Conservation (phyloP, 2,113 vertebrate species). For the Malurus cyaneus region DNA sequence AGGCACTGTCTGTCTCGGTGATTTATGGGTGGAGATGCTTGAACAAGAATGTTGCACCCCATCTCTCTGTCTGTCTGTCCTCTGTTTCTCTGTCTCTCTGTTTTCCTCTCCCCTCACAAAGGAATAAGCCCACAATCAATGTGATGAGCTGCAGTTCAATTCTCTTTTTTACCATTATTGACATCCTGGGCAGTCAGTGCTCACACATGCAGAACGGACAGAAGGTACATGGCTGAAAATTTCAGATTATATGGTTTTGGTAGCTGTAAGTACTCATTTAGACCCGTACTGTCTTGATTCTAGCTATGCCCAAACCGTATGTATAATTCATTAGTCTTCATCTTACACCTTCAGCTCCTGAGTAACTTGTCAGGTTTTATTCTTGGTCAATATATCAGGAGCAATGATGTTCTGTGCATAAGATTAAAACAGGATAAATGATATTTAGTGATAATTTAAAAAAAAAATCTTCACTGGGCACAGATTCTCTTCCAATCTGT, state of each 20-base stretch:
- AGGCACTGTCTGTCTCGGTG: neutral
- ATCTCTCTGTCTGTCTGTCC: neutral
- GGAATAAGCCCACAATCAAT: neutral
- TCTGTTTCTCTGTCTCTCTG: neutral
- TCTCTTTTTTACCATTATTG: neutral
- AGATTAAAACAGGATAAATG: slow-evolving; percentile 21
- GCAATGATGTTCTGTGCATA: neutral
- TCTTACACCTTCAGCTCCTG: neutral
- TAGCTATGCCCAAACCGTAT: neutral
- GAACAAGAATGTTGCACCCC: neutral
- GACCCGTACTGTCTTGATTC: neutral
- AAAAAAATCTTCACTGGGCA: slow-evolving; percentile 13
- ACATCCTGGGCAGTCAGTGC: neutral
- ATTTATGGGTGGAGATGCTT: neutral
- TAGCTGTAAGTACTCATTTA: neutral
- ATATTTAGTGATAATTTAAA: slow-evolving; percentile 1
- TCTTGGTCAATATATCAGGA: slow-evolving; percentile 38
- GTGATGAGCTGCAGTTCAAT: neutral
- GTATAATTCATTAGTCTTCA: slow-evolving; percentile 15
- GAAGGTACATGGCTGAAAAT: neutral
- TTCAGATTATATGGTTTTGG: neutral
- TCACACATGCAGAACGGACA: neutral
- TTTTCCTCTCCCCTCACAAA: neutral
- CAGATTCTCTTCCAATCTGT: slow-evolving; percentile 39
- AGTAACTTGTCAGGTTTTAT: slow-evolving; percentile 40